Evolutionary conservation across 2,113 vertebrate species (phyloP).

Genomic region (Poecile atricapillus): DNA sequence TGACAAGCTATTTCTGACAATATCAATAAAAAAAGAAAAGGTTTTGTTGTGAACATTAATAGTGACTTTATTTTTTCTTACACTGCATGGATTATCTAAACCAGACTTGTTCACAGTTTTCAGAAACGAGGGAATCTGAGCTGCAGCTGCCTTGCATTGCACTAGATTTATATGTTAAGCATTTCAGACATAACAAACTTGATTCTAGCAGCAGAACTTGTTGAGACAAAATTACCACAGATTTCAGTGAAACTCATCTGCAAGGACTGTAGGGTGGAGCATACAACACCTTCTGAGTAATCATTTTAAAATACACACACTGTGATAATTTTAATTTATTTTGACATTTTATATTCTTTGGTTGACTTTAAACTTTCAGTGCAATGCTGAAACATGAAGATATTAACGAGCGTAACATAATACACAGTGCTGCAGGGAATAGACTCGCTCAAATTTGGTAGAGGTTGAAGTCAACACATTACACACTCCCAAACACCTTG

Average conservation of each 20-base stretch:
- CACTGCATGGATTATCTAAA: rapidly evolving
- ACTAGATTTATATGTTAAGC: background rate
- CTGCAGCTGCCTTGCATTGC: background rate
- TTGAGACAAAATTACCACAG: background rate
- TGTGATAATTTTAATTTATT: background rate
- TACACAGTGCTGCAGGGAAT: slow-evolving; percentile 42
- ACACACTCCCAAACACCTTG: slow-evolving; percentile 26
- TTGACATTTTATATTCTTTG: background rate
- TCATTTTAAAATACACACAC: background rate
- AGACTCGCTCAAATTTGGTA: slow-evolving; percentile 38
- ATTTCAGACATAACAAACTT: background rate
- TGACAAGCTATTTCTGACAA: background rate
- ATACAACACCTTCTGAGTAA: background rate
- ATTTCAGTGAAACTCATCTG: background rate
- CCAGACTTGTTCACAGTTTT: background rate
- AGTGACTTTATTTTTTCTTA: background rate
- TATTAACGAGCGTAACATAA: slow-evolving; percentile 37
- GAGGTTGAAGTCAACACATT: slow-evolving; percentile 36
- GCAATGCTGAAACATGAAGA: background rate
- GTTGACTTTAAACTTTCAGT: background rate
- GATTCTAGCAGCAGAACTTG: background rate
- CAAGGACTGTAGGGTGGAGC: slow-evolving; percentile 3
- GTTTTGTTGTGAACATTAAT: background rate
- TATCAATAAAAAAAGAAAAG: background rate
- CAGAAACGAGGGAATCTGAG: background rate